A percentile compares a stretch with the other conserved stretches of the same genome.
Evolutionary conservation across 2,797 vertebrate species (phyloP).

Genomic region (Alcedo atthis): DNA sequence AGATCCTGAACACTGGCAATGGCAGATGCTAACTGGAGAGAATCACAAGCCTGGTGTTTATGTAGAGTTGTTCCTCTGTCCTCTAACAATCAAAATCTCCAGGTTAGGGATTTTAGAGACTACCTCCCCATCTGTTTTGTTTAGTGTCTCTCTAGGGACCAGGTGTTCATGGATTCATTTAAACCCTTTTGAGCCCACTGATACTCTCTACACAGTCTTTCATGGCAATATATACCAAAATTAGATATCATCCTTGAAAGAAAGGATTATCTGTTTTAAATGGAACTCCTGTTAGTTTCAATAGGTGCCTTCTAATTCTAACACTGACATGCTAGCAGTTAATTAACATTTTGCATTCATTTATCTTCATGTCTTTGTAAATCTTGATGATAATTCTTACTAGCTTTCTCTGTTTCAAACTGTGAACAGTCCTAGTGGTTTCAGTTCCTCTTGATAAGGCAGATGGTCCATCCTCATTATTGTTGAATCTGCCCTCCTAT

Average conservation of each 20-base stretch:
- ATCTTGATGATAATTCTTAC: background rate
- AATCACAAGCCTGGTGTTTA: background rate
- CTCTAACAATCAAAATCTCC: background rate
- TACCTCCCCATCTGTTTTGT: background rate
- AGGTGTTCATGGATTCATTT: background rate
- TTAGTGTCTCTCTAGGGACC: background rate
- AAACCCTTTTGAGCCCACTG: background rate
- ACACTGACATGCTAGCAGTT: background rate
- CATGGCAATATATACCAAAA: background rate
- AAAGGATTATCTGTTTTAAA: background rate
- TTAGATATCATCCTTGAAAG: background rate
- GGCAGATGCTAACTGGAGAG: background rate
- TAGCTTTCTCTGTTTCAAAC: background rate
- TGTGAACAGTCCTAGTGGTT: background rate
- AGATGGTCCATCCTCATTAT: background rate
- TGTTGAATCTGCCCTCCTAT: background rate
- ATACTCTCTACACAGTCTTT: background rate
- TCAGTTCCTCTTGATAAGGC: background rate
- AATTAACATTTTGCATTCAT: background rate
- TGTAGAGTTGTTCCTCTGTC: background rate
- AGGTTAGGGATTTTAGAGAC: background rate
- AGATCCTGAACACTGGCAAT: background rate
- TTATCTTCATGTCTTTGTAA: background rate
- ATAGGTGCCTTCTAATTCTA: background rate
- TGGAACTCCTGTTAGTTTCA: background rate